phyloP scores from a whole-genome alignment of 2,888 invertebrate genomes.

The Ormyrus thymus region DNA sequence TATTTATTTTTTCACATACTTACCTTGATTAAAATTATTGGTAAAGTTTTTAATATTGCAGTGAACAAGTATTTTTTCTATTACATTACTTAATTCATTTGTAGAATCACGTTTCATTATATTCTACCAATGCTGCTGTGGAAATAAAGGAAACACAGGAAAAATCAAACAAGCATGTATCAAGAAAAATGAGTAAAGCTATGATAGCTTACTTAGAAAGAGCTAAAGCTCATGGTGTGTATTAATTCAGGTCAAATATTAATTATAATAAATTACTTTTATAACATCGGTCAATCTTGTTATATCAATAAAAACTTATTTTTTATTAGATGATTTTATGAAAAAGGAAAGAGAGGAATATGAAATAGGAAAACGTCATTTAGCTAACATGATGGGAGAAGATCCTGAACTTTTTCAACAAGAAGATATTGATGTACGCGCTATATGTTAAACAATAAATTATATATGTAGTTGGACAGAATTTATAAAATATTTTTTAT shows the following conservation, averaged over 20 bases:
- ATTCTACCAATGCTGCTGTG: slow-evolving; percentile 38
- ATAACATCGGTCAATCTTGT: slow-evolving; percentile 1
- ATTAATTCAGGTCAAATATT: slow-evolving; percentile 3
- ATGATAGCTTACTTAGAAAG: slow-evolving; percentile 93
- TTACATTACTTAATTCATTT: slow-evolving; percentile 17
- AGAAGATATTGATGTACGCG: slow-evolving; percentile 86
- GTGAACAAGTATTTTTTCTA: background rate
- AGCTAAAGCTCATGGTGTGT: slow-evolving; percentile 83
- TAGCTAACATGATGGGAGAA: slow-evolving; percentile 99
- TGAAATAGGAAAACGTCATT: slow-evolving; percentile 93
- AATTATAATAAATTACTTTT: slow-evolving; percentile 28
- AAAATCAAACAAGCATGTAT: slow-evolving; percentile 69
- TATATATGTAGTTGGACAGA: slow-evolving; percentile 1
- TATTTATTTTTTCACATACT: background rate
- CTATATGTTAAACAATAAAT: slow-evolving; percentile 10
- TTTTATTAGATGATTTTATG: slow-evolving; percentile 84
- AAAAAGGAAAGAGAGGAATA: slow-evolving; percentile 86
- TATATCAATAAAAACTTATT: slow-evolving; percentile 24
- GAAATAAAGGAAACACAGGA: background rate
- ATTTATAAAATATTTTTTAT: slow-evolving; percentile 4
- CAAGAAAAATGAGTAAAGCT: slow-evolving; percentile 84
- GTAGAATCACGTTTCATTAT: slow-evolving; percentile 40
- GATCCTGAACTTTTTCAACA: slow-evolving; percentile 93
- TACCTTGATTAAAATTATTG: background rate
- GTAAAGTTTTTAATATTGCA: background rate